These are phyloP conservation scores for Torymus texanus DNA, from an alignment of 2,888 invertebrate species.

Conservation along the genomic window DNA sequence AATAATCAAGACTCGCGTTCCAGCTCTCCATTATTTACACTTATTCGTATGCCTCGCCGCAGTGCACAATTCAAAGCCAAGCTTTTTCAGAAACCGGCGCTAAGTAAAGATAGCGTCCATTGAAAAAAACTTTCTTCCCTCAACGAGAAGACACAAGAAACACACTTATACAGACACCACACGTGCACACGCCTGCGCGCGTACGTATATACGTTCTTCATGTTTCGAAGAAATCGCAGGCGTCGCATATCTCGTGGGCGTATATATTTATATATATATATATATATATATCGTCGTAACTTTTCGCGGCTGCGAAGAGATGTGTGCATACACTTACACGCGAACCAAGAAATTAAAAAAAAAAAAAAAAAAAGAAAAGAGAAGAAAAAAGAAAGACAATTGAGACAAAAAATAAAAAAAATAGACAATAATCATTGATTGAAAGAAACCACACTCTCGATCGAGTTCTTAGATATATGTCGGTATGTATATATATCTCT, in stretches of 20 bases:
- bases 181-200: too few species aligned
- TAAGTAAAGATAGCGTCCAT: constrained; percentile 38
- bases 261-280: too few species aligned
- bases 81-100: constrained; percentile 45
- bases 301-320: neutral
- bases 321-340: neutral
- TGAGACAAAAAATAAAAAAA: too few species aligned
- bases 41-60: constrained; percentile 25
- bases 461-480: neutral
- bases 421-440: too few species aligned
- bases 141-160: constrained; percentile 14
- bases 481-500: too few species aligned
- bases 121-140: constrained; percentile 4
- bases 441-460: neutral
- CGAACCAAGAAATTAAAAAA: too few species aligned
- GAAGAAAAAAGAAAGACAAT: too few species aligned
- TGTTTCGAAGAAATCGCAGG: too few species aligned
- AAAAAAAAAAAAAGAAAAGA: too few species aligned
- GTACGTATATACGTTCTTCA: neutral
- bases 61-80: constrained; percentile 34
- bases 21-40: constrained; percentile 51
- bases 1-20: constrained; percentile 52
- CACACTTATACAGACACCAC: neutral
- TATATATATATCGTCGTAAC: neutral
- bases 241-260: too few species aligned